Evolutionary conservation across 2,797 vertebrate species (phyloP).

Genomic region (Enteromius unitaeniatus): DNA sequence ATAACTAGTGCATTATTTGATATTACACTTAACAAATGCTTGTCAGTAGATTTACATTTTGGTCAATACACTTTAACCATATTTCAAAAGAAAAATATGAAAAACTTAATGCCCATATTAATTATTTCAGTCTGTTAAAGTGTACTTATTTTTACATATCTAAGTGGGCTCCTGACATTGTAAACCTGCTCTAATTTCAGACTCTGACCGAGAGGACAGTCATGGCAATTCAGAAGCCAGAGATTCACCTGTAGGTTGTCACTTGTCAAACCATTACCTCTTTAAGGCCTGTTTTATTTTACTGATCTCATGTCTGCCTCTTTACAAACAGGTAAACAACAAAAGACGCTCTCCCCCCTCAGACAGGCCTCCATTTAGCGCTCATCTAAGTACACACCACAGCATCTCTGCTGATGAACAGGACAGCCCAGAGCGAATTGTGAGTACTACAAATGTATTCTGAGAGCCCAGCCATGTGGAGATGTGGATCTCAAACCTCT

Average conservation of each 20-base stretch:
- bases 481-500: background rate
- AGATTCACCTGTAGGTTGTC: conserved; percentile 75
- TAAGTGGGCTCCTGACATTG: background rate
- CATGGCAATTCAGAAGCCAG: conserved; percentile 73
- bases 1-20: background rate
- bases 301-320: background rate
- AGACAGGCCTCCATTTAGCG: conserved; percentile 69
- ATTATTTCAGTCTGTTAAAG: background rate
- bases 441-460: conserved; percentile 61
- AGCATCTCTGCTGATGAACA: conserved; percentile 73
- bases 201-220: conserved; percentile 79
- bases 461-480: background rate
- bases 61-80: background rate
- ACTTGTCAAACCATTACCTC: background rate
- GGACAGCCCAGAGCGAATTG: conserved; percentile 82
- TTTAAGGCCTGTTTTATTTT: background rate
- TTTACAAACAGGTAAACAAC: conserved; percentile 74
- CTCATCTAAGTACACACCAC: conserved; percentile 72
- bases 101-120: background rate
- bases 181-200: conserved; percentile 67
- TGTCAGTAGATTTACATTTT: background rate
- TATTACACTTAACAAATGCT: background rate
- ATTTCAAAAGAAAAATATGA: no score
- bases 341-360: conserved; percentile 75
- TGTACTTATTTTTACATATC: background rate